Conservation (phyloP, 2,888 invertebrate genomes). For the Drosophila macrothrix region DNA sequence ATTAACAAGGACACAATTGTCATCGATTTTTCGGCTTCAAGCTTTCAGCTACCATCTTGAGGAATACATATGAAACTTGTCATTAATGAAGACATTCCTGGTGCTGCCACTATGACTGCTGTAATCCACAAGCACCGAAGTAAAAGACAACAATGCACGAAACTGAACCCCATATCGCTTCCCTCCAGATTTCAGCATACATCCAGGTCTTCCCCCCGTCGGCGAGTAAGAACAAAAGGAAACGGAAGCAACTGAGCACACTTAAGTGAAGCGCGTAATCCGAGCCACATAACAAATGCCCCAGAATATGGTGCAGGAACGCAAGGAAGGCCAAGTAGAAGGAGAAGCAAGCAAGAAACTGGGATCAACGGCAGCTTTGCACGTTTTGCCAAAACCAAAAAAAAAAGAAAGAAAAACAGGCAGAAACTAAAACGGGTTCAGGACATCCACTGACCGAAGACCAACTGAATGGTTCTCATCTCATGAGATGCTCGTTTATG, state of each 20-base stretch:
- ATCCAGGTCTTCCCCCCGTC: constrained; percentile 2
- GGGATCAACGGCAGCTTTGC: constrained; percentile 79
- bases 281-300: constrained; percentile 80
- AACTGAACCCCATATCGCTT: constrained; percentile 19
- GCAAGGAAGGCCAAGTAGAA: constrained; percentile 10
- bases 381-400: constrained; percentile 72
- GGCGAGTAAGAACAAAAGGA: constrained; percentile 51
- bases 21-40: constrained; percentile 6
- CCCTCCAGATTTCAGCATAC: constrained; percentile 5
- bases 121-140: constrained; percentile 59
- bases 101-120: constrained; percentile 22
- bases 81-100: constrained; percentile 74
- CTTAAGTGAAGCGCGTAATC: constrained; percentile 82
- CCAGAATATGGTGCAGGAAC: constrained; percentile 15
- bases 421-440: constrained; percentile 8
- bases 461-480: constrained; percentile 39
- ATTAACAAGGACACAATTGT: neutral
- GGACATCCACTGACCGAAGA: constrained; percentile 38
- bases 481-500: constrained; percentile 58
- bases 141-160: constrained; percentile 51
- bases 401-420: constrained; percentile 9
- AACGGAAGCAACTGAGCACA: constrained; percentile 75
- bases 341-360: constrained; percentile 56
- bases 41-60: neutral
- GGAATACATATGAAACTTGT: constrained; percentile 52